Conservation (phyloP, 2,797 vertebrate genomes). For the Eulemur albifrons region DNA sequence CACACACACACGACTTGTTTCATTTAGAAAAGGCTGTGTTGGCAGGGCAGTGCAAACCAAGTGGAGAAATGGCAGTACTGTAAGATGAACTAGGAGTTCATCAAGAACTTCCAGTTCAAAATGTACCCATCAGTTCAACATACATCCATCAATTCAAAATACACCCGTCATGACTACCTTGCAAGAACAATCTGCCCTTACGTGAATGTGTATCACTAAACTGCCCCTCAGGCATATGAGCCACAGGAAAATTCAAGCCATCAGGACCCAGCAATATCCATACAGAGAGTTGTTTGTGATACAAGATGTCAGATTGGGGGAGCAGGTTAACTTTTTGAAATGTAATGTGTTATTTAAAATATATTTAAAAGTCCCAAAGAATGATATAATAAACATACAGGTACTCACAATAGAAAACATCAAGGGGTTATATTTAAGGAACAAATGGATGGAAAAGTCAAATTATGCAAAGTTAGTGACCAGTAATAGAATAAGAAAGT, state of each 20-base stretch:
- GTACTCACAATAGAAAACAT: background rate
- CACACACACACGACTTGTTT: background rate
- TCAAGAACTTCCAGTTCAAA: background rate
- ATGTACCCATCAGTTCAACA: background rate
- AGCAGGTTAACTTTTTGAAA: background rate
- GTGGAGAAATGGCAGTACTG: background rate
- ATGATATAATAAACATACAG: background rate
- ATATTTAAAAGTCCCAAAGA: slow-evolving; percentile 6
- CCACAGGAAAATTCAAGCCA: background rate
- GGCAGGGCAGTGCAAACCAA: background rate
- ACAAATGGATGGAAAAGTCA: slow-evolving; percentile 25
- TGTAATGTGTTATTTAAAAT: background rate
- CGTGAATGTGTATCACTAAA: background rate
- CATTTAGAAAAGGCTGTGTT: background rate
- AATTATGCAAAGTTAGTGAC: slow-evolving; percentile 12
- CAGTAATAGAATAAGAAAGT: background rate
- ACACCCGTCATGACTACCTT: background rate
- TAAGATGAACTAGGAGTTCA: background rate
- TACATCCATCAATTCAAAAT: background rate
- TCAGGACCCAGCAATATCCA: background rate
- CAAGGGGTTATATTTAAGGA: background rate
- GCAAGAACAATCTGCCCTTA: background rate
- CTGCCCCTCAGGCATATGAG: background rate
- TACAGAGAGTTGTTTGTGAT: background rate
- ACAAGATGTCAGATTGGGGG: background rate